phyloP scores from a whole-genome alignment of 2,888 invertebrate genomes.

The Ectobius pallidus region DNA sequence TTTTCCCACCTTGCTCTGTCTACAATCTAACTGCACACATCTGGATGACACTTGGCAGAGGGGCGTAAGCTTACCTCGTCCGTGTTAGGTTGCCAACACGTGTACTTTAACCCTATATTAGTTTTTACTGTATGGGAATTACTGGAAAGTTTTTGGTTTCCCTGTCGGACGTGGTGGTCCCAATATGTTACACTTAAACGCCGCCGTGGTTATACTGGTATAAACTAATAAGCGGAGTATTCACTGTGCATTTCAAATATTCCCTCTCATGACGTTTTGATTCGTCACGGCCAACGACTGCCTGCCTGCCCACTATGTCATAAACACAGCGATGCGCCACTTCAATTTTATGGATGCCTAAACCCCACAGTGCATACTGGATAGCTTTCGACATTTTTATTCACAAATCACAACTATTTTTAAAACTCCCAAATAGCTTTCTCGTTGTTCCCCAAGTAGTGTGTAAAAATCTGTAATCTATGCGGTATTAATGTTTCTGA shows the following conservation, averaged over 20 bases:
- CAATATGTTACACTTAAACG: not conserved
- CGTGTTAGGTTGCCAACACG: no score
- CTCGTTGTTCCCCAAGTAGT: no score
- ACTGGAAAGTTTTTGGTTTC: not conserved
- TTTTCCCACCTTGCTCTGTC: no score
- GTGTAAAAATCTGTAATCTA: no score
- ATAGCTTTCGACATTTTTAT: not conserved
- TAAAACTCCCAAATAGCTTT: no score
- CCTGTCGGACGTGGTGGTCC: not conserved
- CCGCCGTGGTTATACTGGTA: not conserved
- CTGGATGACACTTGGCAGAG: no score
- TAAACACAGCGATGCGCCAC: conserved; percentile 6
- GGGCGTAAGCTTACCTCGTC: no score
- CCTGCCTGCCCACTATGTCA: no score
- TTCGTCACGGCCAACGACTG: not conserved
- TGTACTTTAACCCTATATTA: no score
- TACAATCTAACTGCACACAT: no score
- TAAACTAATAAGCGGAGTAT: conserved; percentile 19
- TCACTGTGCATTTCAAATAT: conserved; percentile 7
- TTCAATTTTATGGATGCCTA: conserved; percentile 17
- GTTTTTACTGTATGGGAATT: no score
- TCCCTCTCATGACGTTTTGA: not conserved
- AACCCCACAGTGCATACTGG: not conserved
- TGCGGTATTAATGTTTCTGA: no score
- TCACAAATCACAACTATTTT: not conserved